phyloP scores from a whole-genome alignment of 2,113 vertebrate genomes.

The Chascanopsetta lugubris region DNA sequence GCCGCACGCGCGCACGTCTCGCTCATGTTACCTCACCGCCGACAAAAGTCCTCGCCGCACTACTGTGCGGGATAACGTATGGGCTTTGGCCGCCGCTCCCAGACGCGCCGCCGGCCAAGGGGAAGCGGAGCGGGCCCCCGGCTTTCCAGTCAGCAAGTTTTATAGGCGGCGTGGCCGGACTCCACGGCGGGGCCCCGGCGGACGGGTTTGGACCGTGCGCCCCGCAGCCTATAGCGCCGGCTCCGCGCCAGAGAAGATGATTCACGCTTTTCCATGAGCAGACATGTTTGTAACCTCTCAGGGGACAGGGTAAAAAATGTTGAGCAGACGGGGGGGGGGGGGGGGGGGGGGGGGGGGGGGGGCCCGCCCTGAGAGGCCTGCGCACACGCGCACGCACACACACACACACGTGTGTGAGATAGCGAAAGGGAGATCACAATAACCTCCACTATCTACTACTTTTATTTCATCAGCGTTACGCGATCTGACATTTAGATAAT shows the following conservation, averaged over 20 bases:
- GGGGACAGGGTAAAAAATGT: constrained; percentile 36
- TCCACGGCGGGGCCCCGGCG: constrained; percentile 34
- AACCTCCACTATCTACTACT: no score
- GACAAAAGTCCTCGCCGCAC: constrained; percentile 42
- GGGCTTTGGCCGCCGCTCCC: constrained; percentile 38
- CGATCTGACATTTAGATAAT: no score
- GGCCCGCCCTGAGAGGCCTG: no score
- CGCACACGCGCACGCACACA: no score
- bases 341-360: background rate
- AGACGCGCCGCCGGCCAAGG: constrained; percentile 32
- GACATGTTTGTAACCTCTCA: constrained; percentile 79
- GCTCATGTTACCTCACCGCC: constrained; percentile 57
- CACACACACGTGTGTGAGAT: no score
- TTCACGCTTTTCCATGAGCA: constrained; percentile 86
- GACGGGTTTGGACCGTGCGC: constrained; percentile 7
- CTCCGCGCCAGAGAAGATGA: constrained; percentile 31
- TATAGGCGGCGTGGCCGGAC: constrained; percentile 55
- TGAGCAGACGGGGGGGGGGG: background rate
- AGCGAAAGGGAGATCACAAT: no score
- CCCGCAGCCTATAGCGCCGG: constrained; percentile 29
- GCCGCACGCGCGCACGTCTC: constrained; percentile 32
- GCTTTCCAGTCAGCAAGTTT: constrained; percentile 60
- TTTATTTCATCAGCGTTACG: no score
- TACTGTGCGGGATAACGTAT: constrained; percentile 52
- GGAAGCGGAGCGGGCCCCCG: constrained; percentile 41